Conservation (phyloP, 2,888 invertebrate species). For the Epirrita christyi region DNA sequence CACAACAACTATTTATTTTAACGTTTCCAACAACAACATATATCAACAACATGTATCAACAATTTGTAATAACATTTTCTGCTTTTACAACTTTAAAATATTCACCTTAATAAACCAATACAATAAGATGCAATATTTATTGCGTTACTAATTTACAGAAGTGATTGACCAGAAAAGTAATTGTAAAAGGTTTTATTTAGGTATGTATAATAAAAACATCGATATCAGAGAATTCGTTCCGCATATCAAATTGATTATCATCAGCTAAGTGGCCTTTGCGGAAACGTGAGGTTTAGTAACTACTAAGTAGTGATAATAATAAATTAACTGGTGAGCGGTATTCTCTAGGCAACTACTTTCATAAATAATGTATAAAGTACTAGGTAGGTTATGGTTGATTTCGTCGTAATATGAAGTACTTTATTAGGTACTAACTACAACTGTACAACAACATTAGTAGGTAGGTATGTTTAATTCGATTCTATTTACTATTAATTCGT, state of each 20-base stretch:
- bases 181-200: slow-evolving; percentile 11
- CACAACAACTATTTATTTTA: too few relatives aligned
- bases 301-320: slow-evolving; percentile 17
- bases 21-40: too few relatives aligned
- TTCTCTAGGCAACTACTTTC: background rate
- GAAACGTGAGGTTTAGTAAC: slow-evolving; percentile 14
- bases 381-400: too few relatives aligned
- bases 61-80: too few relatives aligned
- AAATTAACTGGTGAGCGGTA: slow-evolving; percentile 12
- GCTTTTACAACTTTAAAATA: background rate
- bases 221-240: slow-evolving; percentile 12
- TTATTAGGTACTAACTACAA: too few relatives aligned
- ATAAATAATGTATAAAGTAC: background rate
- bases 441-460: too few relatives aligned
- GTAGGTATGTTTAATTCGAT: too few relatives aligned
- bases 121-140: slow-evolving; percentile 2
- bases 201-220: slow-evolving; percentile 20
- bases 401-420: too few relatives aligned
- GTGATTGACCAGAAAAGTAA: slow-evolving; percentile 17
- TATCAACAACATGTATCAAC: too few relatives aligned
- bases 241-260: slow-evolving; percentile 28
- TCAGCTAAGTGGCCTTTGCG: slow-evolving; percentile 21
- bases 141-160: slow-evolving; percentile 1
- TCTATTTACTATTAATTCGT: too few relatives aligned
- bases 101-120: background rate